Conservation (phyloP, 2,113 vertebrate genomes). For the Glareola pratincola region DNA sequence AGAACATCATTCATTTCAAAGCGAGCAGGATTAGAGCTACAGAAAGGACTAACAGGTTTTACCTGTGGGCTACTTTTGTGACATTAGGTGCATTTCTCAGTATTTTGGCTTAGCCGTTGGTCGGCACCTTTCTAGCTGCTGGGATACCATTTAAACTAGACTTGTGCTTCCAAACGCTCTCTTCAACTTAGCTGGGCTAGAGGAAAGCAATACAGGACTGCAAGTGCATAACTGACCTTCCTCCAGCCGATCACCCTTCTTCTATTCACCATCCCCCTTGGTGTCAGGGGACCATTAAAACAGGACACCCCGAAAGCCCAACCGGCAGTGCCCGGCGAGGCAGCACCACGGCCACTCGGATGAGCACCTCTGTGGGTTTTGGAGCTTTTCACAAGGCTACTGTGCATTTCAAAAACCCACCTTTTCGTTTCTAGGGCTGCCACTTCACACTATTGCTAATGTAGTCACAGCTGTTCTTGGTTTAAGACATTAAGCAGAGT, state of each 20-base stretch:
- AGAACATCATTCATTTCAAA: not conserved
- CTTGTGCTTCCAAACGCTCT: not conserved
- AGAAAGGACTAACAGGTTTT: not conserved
- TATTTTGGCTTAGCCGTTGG: not conserved
- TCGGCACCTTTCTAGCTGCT: not conserved
- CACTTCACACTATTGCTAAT: accelerated
- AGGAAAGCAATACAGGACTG: not conserved
- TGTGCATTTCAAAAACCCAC: not conserved
- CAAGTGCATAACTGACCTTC: not conserved
- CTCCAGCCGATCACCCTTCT: not conserved
- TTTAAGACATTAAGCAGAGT: not conserved
- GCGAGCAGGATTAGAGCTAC: not conserved
- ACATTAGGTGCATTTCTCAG: not conserved
- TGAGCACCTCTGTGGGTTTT: not conserved
- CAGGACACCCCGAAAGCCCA: too few relatives aligned
- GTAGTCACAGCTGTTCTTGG: not conserved
- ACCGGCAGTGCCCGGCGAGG: accelerated
- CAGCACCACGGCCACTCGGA: accelerated
- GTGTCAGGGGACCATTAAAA: accelerated
- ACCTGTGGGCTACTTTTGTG: not conserved
- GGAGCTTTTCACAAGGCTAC: too few relatives aligned
- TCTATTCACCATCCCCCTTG: not conserved
- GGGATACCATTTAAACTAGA: not conserved
- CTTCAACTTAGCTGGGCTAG: not conserved
- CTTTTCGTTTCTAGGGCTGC: not conserved